Conservation (phyloP, 2,888 invertebrate genomes). For the Folsomia candida region DNA sequence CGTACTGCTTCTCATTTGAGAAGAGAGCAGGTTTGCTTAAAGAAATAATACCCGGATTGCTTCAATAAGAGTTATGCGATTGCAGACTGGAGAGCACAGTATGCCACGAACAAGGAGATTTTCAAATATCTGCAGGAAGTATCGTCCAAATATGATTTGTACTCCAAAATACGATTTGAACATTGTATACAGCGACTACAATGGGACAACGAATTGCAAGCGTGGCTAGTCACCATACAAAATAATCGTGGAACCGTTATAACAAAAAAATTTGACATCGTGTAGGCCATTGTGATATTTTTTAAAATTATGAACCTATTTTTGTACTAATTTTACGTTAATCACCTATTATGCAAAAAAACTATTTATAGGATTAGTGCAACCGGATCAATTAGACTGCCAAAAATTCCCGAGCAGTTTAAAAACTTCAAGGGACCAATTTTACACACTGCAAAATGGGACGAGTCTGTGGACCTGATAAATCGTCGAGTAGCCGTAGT, state of each 20-base stretch:
- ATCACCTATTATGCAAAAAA: neutral
- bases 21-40: too few relatives aligned
- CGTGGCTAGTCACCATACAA: conserved; percentile 12
- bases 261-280: conserved; percentile 2
- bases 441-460: conserved; percentile 10
- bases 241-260: too few relatives aligned
- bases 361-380: neutral
- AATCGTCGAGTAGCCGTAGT: conserved; percentile 11
- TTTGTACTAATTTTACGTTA: neutral
- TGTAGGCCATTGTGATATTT: neutral
- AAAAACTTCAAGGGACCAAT: conserved; percentile 1
- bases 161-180: neutral
- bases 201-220: conserved; percentile 4
- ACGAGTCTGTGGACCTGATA: conserved; percentile 3
- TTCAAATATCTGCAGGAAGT: conserved; percentile 4
- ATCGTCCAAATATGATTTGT: conserved; percentile 11
- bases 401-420: conserved; percentile 5
- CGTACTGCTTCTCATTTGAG: conserved; percentile 5
- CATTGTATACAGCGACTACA: neutral
- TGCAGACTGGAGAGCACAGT: conserved; percentile 15
- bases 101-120: conserved; percentile 11
- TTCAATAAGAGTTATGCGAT: too few relatives aligned
- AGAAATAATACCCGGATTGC: too few relatives aligned
- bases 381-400: conserved; percentile 5
- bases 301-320: neutral